Conservation (phyloP, 1,140 invertebrate genomes). For the Oedothorax gibbosus region DNA sequence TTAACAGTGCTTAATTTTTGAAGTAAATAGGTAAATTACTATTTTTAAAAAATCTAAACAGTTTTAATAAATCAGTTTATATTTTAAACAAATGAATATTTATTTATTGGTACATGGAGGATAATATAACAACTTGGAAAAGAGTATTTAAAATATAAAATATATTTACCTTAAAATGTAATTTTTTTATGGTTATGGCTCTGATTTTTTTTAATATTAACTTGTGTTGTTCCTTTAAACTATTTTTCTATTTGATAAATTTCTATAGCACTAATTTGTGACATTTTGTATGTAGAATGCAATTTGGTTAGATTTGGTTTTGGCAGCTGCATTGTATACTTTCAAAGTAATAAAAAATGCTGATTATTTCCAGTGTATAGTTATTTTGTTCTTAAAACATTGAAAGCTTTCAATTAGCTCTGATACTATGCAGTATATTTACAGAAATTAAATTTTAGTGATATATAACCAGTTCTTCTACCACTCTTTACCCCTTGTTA, state of each 20-base stretch:
- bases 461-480: too few relatives aligned
- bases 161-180: not conserved
- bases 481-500: too few relatives aligned
- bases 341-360: not conserved
- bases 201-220: not conserved
- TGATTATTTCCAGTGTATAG: too few relatives aligned
- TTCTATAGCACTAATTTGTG: conserved; percentile 8
- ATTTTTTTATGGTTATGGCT: not conserved
- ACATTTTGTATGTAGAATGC: not conserved
- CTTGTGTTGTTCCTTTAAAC: not conserved
- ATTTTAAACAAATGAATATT: not conserved
- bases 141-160: not conserved
- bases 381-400: too few relatives aligned
- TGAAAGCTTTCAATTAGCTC: too few relatives aligned
- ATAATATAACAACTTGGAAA: not conserved
- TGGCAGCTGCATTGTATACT: conserved; percentile 30
- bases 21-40: not conserved
- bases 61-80: not conserved
- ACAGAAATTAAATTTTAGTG: too few relatives aligned
- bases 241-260: not conserved
- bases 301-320: conserved; percentile 15
- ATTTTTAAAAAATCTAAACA: not conserved
- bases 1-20: not conserved
- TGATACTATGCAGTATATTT: too few relatives aligned
- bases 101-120: not conserved